Base-by-base conservation (phyloP, 2,113 vertebrate genomes). In the Upupa epops region DNA sequence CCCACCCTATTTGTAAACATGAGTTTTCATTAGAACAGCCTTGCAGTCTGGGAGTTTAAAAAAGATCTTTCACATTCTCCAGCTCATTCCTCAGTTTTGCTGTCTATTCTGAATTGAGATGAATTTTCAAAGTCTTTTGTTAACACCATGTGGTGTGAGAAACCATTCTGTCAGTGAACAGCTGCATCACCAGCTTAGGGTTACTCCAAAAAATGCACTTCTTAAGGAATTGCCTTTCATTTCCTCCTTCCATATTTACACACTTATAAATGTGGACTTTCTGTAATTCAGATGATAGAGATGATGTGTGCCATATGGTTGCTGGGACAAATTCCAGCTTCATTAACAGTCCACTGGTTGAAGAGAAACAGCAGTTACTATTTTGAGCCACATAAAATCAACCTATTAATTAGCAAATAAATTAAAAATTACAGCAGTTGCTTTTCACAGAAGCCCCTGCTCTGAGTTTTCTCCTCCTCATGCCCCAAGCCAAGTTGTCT, bases 301-400 rank as follows among this genome's bases (percentile, higher is more conserved):
- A 75, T 79, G 66, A 64, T 1, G 6, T 28, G 40, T 87, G 51
- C 63, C 88, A 37, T 84, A 75, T 89, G 74, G 84, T 68, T 4
- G 5, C 81, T 64, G 77, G 88, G 66, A 91, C 63, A 60, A 84
- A 74, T 82, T 92, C 34, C 54, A 84, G 17, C 66, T 89, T 89
- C 45, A 32, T 75, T 66, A 94, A 34, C 45, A 60, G 49, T 78
- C 58, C 45, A 32, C n/a, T 68, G 66, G 37, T 74, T 86, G 84
- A 89, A 86, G 60, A 36, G n/a, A 60, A 90, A 60, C 32, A 55
- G 48, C 37, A 73, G 26, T 66, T 86, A 36, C 73, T 78, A 29
- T 88, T 87, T 36, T 15, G 5, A 81, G 54, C 40, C 42, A 13
- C 64, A 48, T 85, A 45, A 70, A 74, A 89, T 42, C 61, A 84